These are phyloP conservation scores for Rhadina sibilatrix DNA, from an alignment of 2,113 vertebrate genomes.

Conservation along the genomic window DNA sequence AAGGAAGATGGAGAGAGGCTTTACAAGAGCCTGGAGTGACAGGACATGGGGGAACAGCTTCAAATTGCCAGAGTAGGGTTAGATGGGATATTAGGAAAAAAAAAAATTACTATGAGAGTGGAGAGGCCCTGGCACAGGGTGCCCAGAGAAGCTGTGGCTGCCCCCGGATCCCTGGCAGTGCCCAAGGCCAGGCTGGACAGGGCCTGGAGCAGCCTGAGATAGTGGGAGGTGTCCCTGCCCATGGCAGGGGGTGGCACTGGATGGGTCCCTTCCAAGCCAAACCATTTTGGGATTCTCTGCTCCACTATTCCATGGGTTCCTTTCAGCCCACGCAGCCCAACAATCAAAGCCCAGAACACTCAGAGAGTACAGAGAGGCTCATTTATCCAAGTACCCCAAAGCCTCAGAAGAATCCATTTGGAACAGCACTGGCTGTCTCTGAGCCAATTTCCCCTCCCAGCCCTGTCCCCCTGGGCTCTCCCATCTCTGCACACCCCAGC, in stretches of 20 bases:
- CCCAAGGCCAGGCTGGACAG: not conserved
- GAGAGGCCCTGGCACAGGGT: not conserved
- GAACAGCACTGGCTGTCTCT: not conserved
- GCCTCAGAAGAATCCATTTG: not conserved
- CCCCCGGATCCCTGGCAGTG: not conserved
- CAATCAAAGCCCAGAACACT: not conserved
- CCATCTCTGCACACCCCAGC: not conserved
- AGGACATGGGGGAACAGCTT: not conserved
- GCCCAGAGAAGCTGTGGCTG: not conserved
- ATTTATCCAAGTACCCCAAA: not conserved
- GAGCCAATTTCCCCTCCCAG: not conserved
- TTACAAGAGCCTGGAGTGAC: not conserved
- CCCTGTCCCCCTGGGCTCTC: not conserved
- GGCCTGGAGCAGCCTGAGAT: rapidly evolving
- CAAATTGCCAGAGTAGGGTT: not conserved
- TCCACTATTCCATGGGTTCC: not conserved
- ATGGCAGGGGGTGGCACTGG: too few relatives aligned
- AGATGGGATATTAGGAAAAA: not conserved
- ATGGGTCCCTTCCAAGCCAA: not conserved
- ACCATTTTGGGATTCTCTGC: not conserved
- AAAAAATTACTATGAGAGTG: not conserved
- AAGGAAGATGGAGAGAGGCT: not conserved
- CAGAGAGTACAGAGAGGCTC: not conserved
- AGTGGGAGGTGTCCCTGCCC: not conserved
- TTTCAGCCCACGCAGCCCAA: not conserved